A percentile compares a stretch with the other conserved stretches of the same genome.
Evolutionary conservation across 2,113 vertebrate species (phyloP).

Genomic region (Dipodomys ordii): DNA sequence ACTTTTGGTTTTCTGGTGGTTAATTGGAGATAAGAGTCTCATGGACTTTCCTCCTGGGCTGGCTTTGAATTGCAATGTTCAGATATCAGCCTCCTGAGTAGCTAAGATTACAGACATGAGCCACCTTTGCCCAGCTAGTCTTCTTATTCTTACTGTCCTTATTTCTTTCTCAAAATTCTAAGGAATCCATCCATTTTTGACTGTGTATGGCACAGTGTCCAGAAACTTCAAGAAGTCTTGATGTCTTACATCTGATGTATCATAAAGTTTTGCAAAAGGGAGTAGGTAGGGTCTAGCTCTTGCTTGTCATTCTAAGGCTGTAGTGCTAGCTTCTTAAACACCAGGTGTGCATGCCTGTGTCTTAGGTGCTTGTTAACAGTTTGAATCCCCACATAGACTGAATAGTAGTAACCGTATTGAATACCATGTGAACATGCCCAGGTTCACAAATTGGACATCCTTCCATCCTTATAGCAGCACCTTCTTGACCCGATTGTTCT

Average conservation of each 20-base stretch:
- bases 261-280: background rate
- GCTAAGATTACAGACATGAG: too few species aligned
- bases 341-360: background rate
- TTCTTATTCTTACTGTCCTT: background rate
- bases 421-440: background rate
- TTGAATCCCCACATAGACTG: background rate
- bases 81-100: too few species aligned
- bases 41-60: too few species aligned
- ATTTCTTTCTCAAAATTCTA: conserved; percentile 29
- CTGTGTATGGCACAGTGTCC: background rate
- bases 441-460: background rate
- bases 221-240: background rate
- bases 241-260: background rate
- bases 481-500: background rate
- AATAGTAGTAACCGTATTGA: background rate
- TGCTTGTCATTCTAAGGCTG: background rate
- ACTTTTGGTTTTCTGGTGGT: too few species aligned
- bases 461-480: background rate
- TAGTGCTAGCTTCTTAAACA: background rate
- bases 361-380: background rate
- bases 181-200: background rate
- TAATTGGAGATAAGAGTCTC: too few species aligned
- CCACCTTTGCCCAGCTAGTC: background rate
- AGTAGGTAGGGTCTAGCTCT: background rate
- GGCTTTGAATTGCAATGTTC: too few species aligned